Evolutionary conservation across 2,113 vertebrate species (phyloP), one percentile per base, ranked within the genome.

Genomic region (Pavo muticus): DNA sequence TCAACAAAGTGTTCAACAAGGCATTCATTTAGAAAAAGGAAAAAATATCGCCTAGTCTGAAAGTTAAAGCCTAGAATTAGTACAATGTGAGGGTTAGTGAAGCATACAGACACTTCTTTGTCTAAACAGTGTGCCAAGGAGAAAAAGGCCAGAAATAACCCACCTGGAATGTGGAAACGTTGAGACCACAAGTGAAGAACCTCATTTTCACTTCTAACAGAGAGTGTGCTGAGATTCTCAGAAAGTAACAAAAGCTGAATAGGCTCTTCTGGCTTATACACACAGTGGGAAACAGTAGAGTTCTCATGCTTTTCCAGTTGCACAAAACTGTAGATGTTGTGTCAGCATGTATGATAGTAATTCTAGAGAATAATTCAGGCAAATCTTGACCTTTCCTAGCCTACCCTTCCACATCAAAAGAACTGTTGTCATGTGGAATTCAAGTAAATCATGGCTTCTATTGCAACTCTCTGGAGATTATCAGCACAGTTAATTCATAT

Each of bases 41-140:
- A 60, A 83, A 87, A 95, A 81, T 91, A 97, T 54, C 57, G 79
- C 73, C 79, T 67, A 65, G 32, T 45, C 90, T 89, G 73, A 93
- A 95, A 96, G 80, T 91, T 96, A 90, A 91, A 91, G 32, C 83
- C 84, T 78, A 63, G 70, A 72, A 77, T 95, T 80, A 78, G 75
- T 64, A 93, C 77, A 88, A 39, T 50, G 24, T 78, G 70, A 85
- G 70, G 76, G 80, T 94, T 94, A 79, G 63, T 23, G 76, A 96
- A 81, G 76, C 83, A 93, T 25, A 97, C 91, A 97, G 85, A 50
- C 8, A 8, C 54, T 63, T 90, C 95, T 97, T 98, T 97, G 95
- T 97, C 92, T 92, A 93, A 97, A 97, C 83, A 83, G 32, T 6
- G 37, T 91, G 94, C 91, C 74, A 82, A 87, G 81, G 50, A 94